Evolutionary conservation across 2,888 invertebrate species (phyloP).

Genomic region (Helicoverpa assulta): DNA sequence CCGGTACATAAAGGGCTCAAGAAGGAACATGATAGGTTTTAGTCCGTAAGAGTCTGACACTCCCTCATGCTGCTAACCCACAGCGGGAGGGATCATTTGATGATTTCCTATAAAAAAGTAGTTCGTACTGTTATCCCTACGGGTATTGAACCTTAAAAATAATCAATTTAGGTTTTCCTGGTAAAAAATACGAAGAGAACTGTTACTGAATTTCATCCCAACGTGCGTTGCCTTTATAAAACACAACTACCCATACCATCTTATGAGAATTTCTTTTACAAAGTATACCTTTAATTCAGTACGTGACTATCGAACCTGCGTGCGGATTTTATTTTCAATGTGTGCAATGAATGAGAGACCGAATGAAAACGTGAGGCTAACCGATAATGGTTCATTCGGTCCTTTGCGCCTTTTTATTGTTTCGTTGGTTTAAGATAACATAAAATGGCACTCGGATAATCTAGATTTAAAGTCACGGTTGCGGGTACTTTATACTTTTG

Average conservation of each 20-base stretch:
- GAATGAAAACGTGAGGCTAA: constrained; percentile 38
- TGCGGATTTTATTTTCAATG: constrained; percentile 32
- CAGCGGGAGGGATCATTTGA: no score
- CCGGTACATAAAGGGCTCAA: no score
- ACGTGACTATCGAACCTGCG: constrained; percentile 16
- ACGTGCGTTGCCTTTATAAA: neutral
- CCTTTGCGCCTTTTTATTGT: neutral
- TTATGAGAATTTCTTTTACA: neutral
- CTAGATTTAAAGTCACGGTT: neutral
- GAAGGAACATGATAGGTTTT: no score
- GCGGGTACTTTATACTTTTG: neutral
- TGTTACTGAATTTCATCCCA: no score
- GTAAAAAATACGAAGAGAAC: no score
- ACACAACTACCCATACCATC: neutral
- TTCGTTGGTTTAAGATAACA: constrained; percentile 26
- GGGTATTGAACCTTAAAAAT: no score
- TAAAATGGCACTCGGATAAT: constrained; percentile 23
- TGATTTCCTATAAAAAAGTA: no score
- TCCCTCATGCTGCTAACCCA: no score
- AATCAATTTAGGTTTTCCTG: no score
- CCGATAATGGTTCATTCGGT: constrained; percentile 26
- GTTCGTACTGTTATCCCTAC: no score
- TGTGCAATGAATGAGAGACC: constrained; percentile 27
- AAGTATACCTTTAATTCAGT: neutral
- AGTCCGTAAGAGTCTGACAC: no score